Base-by-base conservation (phyloP, 2,888 invertebrate genomes). In the Xylocampa areola region DNA sequence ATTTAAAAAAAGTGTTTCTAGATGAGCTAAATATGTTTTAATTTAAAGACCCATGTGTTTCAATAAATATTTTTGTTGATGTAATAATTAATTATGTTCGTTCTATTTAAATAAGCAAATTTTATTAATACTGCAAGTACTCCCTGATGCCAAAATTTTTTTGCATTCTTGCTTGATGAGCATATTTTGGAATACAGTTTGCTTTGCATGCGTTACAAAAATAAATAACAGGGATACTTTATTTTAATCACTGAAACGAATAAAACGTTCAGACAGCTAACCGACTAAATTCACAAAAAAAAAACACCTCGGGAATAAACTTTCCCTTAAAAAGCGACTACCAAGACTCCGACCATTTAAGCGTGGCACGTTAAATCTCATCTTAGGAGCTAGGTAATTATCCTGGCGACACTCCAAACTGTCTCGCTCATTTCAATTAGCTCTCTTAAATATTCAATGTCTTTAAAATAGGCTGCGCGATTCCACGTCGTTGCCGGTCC, bases 391-490 rank as follows among this genome's bases (percentile, higher is more conserved):
- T 88, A 85, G 92, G 91, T 92, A 93, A 93, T 94, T 92, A 93
- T 90, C 91, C 92, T 92, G 92, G 93, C 93, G 89, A 88, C 91
- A 91, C 90, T 92, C 93, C 93, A 92, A 92, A 92, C 91, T 92
- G 93, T 92, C 92, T 85, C 86, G 89, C 91, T 92, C 93, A 92
- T 93, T 94, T 93, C 94, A 94, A 94, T 94, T 94, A 93, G 92
- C 88, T 88, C 90, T 91, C 91, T 93, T 93, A 92, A 94, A 94
- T 94, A 94, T 94, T 94, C 93, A 94, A 93, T 93, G 93, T 91
- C 91, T 91, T 92, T 90, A 90, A 90, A 94, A 94, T 94, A 94
- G 93, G 93, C 92, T 90, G 80, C 89, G 81, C 86, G 86, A 88
- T 88, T 86, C 85, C 84, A 81, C 84, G 86, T 71, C 57, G 60